phyloP scores from a whole-genome alignment of 2,113 vertebrate species.

The Mesocricetus auratus region DNA sequence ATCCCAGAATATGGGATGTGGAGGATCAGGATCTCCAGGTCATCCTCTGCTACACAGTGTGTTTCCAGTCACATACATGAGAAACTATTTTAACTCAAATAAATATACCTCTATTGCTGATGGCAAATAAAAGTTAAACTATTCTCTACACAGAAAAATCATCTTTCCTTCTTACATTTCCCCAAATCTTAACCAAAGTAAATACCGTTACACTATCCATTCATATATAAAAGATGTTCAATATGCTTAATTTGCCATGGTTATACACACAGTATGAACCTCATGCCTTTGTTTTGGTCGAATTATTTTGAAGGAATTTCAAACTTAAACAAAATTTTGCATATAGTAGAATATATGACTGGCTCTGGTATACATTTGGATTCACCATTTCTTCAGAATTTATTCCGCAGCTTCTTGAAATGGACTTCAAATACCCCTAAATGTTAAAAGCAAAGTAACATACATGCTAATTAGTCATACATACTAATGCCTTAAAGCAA shows the following conservation, averaged over 20 bases:
- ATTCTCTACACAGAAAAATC: background rate
- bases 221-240: background rate
- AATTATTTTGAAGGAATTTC: conserved; percentile 10
- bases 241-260: background rate
- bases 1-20: too few species aligned
- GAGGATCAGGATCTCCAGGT: background rate
- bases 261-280: background rate
- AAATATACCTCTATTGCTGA: background rate
- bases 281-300: background rate
- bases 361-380: background rate
- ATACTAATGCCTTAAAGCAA: conserved; percentile 2
- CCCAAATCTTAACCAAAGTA: background rate
- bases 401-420: background rate
- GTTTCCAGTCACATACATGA: too few species aligned
- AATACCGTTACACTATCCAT: background rate
- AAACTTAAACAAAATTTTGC: background rate
- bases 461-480: background rate
- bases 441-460: conserved; percentile 58
- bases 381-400: background rate
- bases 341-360: background rate
- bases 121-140: background rate
- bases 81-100: background rate
- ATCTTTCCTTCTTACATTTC: background rate
- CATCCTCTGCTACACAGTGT: background rate
- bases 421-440: background rate